phyloP scores from a whole-genome alignment of 2,113 vertebrate species.

The Mola mola region DNA sequence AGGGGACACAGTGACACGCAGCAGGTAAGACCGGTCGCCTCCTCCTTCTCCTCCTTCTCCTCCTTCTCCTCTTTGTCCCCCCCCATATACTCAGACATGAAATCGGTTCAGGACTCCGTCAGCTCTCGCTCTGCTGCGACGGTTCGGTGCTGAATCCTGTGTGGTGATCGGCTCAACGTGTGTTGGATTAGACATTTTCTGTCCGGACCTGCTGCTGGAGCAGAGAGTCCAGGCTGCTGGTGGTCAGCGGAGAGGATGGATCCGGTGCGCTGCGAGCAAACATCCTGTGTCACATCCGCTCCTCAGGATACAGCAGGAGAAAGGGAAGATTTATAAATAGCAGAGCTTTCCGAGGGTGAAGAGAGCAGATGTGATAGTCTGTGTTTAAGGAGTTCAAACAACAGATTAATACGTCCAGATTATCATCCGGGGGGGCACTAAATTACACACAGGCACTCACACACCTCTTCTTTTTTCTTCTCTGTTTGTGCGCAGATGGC shows the following conservation, averaged over 20 bases:
- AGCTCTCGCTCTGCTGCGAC: background rate
- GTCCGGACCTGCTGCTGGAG: no score
- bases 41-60: background rate
- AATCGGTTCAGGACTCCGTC: background rate
- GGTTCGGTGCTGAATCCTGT: no score
- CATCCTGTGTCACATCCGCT: background rate
- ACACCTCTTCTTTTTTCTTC: background rate
- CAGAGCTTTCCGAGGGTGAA: slow-evolving; percentile 76
- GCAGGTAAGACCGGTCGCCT: slow-evolving; percentile 67
- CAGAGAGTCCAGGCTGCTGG: no score
- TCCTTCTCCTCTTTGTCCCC: background rate
- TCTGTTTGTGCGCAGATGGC: background rate
- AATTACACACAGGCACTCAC: slow-evolving; percentile 12
- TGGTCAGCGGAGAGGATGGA: background rate
- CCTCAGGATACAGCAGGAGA: slow-evolving; percentile 10
- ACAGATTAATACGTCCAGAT: slow-evolving; percentile 85
- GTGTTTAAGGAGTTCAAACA: slow-evolving; percentile 84
- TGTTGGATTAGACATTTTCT: no score
- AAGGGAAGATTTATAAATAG: slow-evolving; percentile 72
- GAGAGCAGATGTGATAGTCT: slow-evolving; percentile 84
- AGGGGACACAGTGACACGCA: slow-evolving; percentile 64
- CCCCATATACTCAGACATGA: background rate
- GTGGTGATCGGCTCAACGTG: background rate
- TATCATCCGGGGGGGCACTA: no score
- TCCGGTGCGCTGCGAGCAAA: background rate